Percentiles rank a stretch among this genome's conserved stretches.
Conservation (phyloP, 2,113 vertebrate genomes). For the Synodontis membranacea region DNA sequence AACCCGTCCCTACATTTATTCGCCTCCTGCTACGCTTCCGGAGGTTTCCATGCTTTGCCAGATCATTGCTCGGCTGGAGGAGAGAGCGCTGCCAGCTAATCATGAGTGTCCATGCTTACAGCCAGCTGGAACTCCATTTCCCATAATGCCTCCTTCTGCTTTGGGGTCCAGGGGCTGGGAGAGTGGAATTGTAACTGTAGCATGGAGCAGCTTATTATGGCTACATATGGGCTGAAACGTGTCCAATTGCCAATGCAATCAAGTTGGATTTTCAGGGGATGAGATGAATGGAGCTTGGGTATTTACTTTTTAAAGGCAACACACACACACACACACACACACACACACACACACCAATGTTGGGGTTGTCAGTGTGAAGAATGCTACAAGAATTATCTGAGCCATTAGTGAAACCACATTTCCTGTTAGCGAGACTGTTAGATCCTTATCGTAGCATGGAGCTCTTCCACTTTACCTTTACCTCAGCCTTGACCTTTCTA, state of each 20-base stretch:
- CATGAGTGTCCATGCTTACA: not conserved
- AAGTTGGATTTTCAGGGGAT: not conserved
- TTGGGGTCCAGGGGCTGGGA: not conserved
- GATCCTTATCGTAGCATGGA: not conserved
- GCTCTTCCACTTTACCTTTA: not conserved
- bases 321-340: conserved; percentile 25
- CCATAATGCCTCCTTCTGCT: conserved; percentile 30
- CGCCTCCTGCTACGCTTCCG: conserved; percentile 8
- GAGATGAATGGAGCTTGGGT: not conserved
- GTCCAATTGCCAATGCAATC: not conserved
- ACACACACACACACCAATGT: not conserved
- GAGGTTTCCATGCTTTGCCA: not conserved
- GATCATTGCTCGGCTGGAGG: conserved; percentile 4
- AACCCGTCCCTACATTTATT: conserved; percentile 9
- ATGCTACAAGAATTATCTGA: not conserved
- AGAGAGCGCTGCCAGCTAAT: conserved; percentile 25
- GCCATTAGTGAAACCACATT: not conserved
- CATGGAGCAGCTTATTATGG: not conserved
- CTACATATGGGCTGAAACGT: not conserved
- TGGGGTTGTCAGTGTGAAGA: not conserved
- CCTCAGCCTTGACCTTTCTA: not conserved
- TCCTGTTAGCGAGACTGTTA: too few species aligned
- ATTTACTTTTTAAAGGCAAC: not conserved
- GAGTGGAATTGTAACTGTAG: not conserved
- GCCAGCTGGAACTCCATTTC: conserved; percentile 36